phyloP scores from a whole-genome alignment of 2,888 invertebrate species.

The Rhimphoctona megacephalus region DNA sequence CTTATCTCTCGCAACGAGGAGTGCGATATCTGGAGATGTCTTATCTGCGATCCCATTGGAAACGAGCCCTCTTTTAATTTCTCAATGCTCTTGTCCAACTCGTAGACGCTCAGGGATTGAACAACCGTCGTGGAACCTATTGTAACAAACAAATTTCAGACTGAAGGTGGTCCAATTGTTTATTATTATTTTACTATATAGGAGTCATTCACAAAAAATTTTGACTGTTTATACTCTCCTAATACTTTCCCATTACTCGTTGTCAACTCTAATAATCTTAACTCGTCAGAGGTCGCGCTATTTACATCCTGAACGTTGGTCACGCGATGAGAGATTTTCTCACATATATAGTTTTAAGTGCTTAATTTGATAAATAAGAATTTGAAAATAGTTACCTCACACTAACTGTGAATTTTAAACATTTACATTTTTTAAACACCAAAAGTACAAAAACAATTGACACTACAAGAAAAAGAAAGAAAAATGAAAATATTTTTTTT shows the following conservation, averaged over 20 bases:
- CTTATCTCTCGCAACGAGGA: slow-evolving; percentile 89
- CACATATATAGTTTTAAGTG: no score
- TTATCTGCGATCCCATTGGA: slow-evolving; percentile 85
- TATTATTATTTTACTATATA: background rate
- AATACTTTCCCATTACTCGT: background rate
- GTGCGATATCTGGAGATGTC: slow-evolving; percentile 87
- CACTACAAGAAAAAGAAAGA: no score
- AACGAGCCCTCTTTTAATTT: slow-evolving; percentile 85
- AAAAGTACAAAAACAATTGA: no score
- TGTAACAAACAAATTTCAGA: background rate
- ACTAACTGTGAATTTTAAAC: no score
- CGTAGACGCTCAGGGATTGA: slow-evolving; percentile 87
- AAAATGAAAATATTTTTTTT: no score
- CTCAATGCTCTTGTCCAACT: slow-evolving; percentile 85
- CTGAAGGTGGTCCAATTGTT: background rate
- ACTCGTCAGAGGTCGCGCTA: no score
- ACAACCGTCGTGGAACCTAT: slow-evolving; percentile 84
- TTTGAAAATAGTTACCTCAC: no score
- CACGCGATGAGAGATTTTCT: no score
- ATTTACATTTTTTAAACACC: no score
- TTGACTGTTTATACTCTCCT: background rate
- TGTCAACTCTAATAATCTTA: background rate
- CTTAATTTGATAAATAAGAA: no score
- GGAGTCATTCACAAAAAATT: background rate
- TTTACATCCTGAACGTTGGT: no score